Base-by-base conservation (phyloP, 2,113 vertebrate species). In the Piprites chloris region DNA sequence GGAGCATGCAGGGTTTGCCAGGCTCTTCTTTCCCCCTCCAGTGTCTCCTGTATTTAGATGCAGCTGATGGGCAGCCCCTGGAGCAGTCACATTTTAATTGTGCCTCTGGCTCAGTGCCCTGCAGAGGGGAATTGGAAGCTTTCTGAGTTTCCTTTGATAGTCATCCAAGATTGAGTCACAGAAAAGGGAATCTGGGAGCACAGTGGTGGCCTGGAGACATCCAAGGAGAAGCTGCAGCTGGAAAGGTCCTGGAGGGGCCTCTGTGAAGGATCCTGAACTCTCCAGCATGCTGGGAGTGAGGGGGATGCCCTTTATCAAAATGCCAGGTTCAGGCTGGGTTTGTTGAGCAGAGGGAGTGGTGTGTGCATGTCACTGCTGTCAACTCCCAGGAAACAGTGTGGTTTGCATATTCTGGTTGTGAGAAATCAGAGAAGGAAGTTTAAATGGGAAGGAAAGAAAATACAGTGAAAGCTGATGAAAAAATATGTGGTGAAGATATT, bases 141-240 rank as follows among this genome's bases (percentile, higher is more conserved):
- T 50, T 90, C 75, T 56, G 95, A 50, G 30, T 6, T 94, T 9
- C 65, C 93, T 96, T 95, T 95, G 92, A 96, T 95, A 41, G 2
- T 5, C 11, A 41, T 94, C 93, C 93, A 93, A 61, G 75, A 28
- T 23, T 14, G 85, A 93, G 72, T 69, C 68, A 35, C 92, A n/a
- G 72, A 53, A 39, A 23, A 14, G 83, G 79, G 85, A 75, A 58
- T 17, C 63, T 74, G 91, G 81, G 68, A 90, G 90, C 39, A 3
- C 0, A 1, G 44, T 6, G 85, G 92, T 89, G 81, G 66, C 85
- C 85, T 68, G 80, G 62, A 63, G 94, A 56, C 42, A 5, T n/a
- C 33, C 2, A 22, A 76, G 68, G 71, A 88, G 42, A 30, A 88
- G 55, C 85, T 85, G 89, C 81, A 62, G 91, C 81, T 47, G 46